Percentiles rank a stretch among this genome's conserved stretches.
phyloP scores from a whole-genome alignment of 2,113 vertebrate genomes.

The Pseudopipra pipra region DNA sequence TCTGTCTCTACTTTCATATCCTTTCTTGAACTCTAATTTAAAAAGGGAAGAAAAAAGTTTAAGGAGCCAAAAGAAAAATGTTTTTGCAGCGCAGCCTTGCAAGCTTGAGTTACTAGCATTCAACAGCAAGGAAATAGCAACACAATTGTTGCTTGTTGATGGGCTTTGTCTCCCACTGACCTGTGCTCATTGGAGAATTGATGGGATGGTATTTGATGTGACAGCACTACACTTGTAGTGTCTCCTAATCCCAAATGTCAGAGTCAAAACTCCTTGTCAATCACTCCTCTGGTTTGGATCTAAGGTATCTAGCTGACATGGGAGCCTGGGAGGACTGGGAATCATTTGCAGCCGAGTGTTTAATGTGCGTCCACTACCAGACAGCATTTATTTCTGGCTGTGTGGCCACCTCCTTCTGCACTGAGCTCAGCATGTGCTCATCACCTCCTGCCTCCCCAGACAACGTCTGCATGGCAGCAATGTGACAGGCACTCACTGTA shows the following conservation, averaged over 20 bases:
- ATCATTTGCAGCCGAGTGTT: neutral
- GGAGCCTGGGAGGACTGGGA: neutral
- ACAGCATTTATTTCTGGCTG: neutral
- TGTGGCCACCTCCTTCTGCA: neutral
- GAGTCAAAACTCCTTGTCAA: neutral
- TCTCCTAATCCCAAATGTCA: neutral
- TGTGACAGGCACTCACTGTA: neutral
- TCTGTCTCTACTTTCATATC: neutral
- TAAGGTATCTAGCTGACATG: neutral
- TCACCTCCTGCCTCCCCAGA: neutral
- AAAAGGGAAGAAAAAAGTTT: neutral
- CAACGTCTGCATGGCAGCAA: neutral
- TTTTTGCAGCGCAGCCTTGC: neutral
- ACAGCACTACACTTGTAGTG: fast-evolving
- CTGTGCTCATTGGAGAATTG: neutral
- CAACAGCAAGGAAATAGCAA: neutral
- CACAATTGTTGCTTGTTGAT: neutral
- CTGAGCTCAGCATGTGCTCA: neutral
- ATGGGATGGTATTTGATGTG: neutral
- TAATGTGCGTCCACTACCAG: neutral
- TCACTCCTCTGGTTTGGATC: neutral
- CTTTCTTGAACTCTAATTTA: neutral
- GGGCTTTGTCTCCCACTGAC: neutral
- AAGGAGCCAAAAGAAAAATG: neutral
- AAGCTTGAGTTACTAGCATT: neutral